phyloP scores from a whole-genome alignment of 2,888 invertebrate genomes.

The Biston betularia region DNA sequence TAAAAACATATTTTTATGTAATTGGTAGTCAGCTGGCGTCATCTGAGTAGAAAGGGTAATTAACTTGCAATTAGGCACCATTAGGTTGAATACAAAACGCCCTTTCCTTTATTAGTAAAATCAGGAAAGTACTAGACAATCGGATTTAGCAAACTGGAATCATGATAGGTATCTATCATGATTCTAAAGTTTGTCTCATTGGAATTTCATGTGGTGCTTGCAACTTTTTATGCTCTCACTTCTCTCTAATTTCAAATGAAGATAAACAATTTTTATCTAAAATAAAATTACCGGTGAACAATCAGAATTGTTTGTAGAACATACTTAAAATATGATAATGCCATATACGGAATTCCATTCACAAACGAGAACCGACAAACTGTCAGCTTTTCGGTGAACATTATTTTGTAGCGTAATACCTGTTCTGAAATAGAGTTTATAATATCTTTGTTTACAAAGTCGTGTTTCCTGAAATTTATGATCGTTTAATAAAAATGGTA shows the following conservation, averaged over 20 bases:
- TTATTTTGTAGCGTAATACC: neutral
- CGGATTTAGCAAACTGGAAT: neutral
- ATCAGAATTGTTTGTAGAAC: neutral
- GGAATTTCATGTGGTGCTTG: no score
- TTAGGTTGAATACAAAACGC: slow-evolving; percentile 9
- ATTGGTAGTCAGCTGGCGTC: neutral
- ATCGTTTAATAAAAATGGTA: neutral
- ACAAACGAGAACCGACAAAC: neutral
- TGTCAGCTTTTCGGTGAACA: neutral
- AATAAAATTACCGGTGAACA: no score
- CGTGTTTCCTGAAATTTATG: neutral
- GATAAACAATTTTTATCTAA: no score
- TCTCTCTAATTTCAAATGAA: neutral
- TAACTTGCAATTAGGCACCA: slow-evolving; percentile 1
- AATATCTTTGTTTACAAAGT: neutral
- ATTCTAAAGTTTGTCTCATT: no score
- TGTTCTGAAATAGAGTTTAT: neutral
- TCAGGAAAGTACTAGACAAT: neutral
- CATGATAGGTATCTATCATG: no score
- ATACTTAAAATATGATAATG: neutral
- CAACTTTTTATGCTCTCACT: no score
- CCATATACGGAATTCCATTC: neutral
- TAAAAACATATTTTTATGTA: neutral
- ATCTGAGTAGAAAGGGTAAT: slow-evolving; percentile 4
- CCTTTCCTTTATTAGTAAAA: neutral